Conservation (phyloP, 2,797 vertebrate species). For the Syncerus caffer region DNA sequence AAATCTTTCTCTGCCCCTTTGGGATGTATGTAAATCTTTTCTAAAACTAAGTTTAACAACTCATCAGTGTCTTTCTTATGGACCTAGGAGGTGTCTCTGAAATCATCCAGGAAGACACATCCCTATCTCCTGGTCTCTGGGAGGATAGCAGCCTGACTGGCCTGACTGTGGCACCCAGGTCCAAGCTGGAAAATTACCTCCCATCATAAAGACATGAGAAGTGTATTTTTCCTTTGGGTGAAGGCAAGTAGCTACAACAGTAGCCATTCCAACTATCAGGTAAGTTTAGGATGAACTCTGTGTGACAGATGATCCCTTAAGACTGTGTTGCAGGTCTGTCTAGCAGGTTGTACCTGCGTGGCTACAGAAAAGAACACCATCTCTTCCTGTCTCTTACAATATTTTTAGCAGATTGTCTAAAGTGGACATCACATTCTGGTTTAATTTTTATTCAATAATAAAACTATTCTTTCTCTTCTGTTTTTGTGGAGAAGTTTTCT, state of each 20-base stretch:
- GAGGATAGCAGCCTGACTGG: not conserved
- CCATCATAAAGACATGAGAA: not conserved
- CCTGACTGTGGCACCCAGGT: not conserved
- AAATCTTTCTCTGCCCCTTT: not conserved
- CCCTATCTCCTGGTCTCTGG: too few relatives aligned
- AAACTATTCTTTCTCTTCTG: not conserved
- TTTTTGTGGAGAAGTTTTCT: not conserved
- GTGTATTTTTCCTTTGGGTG: not conserved
- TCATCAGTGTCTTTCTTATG: not conserved
- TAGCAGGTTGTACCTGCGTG: too few relatives aligned
- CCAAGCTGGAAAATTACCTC: not conserved
- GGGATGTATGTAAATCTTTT: not conserved
- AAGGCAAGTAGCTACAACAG: not conserved
- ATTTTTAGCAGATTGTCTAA: not conserved
- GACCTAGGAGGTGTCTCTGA: not conserved
- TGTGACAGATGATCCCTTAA: not conserved
- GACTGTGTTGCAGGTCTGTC: not conserved
- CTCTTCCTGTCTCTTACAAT: not conserved
- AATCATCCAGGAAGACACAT: not conserved
- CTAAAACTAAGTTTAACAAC: not conserved
- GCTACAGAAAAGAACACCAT: not conserved
- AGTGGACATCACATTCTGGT: not conserved
- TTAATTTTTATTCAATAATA: not conserved
- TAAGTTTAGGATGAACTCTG: not conserved
- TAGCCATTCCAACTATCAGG: not conserved